phyloP scores from a whole-genome alignment of 2,113 vertebrate genomes.

The Trichechus manatus region DNA sequence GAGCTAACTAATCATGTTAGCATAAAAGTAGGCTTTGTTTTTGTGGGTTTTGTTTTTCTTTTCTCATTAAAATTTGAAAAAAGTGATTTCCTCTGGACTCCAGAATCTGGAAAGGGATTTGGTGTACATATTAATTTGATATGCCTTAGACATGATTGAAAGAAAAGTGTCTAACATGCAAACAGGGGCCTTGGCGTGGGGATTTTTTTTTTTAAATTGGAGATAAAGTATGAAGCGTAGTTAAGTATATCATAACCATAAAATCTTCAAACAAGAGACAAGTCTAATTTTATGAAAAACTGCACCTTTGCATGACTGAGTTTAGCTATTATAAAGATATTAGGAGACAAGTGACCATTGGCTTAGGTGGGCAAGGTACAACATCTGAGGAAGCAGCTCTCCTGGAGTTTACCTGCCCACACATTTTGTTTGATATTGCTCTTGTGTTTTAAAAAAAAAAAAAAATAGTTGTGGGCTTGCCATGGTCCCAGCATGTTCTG shows the following conservation, averaged over 20 bases:
- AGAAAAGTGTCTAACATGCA: background rate
- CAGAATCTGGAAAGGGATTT: background rate
- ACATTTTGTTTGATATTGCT: background rate
- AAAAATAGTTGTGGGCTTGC: background rate
- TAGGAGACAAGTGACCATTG: background rate
- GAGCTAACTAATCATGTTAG: background rate
- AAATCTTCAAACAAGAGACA: background rate
- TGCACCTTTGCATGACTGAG: background rate
- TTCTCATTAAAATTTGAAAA: conserved; percentile 50
- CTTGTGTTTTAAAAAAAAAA: background rate
- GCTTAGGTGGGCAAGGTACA: background rate
- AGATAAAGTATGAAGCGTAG: background rate
- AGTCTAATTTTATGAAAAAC: background rate
- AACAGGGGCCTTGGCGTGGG: background rate
- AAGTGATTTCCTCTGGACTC: background rate
- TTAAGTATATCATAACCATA: conserved; percentile 5
- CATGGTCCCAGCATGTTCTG: background rate
- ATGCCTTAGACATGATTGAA: background rate
- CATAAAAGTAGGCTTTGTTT: background rate
- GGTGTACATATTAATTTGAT: background rate
- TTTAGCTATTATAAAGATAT: background rate
- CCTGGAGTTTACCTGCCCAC: background rate
- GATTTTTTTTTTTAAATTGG: background rate
- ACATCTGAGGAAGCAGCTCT: background rate
- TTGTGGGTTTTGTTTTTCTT: background rate